Percentiles rank a stretch among this genome's conserved stretches.
phyloP scores from a whole-genome alignment of 2,888 invertebrate species.

The Podabrus alpinus region DNA sequence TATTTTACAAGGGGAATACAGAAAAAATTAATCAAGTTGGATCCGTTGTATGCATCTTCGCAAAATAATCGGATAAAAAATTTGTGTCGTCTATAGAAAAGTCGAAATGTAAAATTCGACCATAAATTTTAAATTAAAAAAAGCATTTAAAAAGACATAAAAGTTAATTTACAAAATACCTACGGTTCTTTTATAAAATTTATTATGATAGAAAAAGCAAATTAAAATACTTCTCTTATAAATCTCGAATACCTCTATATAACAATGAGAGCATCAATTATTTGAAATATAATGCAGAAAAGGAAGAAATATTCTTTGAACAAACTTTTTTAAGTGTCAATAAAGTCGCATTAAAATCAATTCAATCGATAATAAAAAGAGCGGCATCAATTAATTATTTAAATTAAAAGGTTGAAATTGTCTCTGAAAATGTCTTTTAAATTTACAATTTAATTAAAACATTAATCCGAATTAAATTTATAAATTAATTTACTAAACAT shows the following conservation, averaged over 20 bases:
- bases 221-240: neutral
- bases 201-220: neutral
- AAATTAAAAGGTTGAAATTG: neutral
- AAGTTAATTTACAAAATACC: neutral
- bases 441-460: neutral
- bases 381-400: neutral
- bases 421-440: neutral
- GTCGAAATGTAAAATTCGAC: neutral
- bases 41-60: neutral
- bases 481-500: neutral
- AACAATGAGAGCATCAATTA: slow-evolving; percentile 17
- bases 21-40: neutral
- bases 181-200: neutral
- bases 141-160: neutral
- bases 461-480: neutral
- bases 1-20: neutral
- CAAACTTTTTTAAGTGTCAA: neutral
- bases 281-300: slow-evolving; percentile 5
- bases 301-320: neutral
- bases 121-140: neutral
- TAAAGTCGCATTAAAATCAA: neutral
- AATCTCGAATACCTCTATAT: neutral
- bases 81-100: neutral
- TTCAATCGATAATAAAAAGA: neutral
- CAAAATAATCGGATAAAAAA: neutral